Evolutionary conservation across 1,140 invertebrate species (phyloP).

Genomic region (Octopus sinensis): DNA sequence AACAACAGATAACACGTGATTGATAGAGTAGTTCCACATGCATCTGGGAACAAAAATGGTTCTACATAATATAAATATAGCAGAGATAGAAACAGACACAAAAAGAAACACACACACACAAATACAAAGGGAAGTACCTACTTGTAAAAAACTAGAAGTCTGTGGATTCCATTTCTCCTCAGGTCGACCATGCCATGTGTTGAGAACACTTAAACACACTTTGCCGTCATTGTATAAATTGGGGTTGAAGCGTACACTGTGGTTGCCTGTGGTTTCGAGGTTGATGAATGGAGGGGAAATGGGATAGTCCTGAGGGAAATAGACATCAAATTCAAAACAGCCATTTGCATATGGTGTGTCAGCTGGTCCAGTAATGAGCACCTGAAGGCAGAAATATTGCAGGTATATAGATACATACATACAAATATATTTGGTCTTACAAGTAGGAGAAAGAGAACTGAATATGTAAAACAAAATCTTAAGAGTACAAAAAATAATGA

Average conservation of each 20-base stretch:
- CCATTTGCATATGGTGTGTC: constrained; percentile 61
- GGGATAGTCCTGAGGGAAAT: constrained; percentile 60
- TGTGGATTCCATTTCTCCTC: constrained; percentile 98
- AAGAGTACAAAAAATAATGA: too few relatives aligned
- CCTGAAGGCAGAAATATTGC: constrained; percentile 60
- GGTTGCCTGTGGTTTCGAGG: constrained; percentile 89
- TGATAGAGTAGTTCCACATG: too few relatives aligned
- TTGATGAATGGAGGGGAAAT: constrained; percentile 72
- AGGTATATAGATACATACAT: too few relatives aligned
- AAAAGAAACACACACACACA: too few relatives aligned
- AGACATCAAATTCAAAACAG: constrained; percentile 62
- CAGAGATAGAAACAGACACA: too few relatives aligned
- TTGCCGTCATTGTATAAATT: constrained; percentile 97
- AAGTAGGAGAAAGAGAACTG: too few relatives aligned
- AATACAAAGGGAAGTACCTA: constrained; percentile 41
- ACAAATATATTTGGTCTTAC: too few relatives aligned
- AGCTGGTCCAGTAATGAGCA: constrained; percentile 74
- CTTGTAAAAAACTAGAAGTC: constrained; percentile 92
- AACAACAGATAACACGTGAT: too few relatives aligned
- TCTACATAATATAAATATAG: too few relatives aligned
- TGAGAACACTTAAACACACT: constrained; percentile 89
- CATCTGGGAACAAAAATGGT: too few relatives aligned
- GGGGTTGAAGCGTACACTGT: constrained; percentile 91
- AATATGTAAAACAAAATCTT: too few relatives aligned
- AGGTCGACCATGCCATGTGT: constrained; percentile 97